A percentile compares a stretch with the other conserved stretches of the same genome.
These are phyloP conservation scores for Pristionchus exspectatus DNA, from an alignment of 2,888 invertebrate genomes.

Conservation along the genomic window DNA sequence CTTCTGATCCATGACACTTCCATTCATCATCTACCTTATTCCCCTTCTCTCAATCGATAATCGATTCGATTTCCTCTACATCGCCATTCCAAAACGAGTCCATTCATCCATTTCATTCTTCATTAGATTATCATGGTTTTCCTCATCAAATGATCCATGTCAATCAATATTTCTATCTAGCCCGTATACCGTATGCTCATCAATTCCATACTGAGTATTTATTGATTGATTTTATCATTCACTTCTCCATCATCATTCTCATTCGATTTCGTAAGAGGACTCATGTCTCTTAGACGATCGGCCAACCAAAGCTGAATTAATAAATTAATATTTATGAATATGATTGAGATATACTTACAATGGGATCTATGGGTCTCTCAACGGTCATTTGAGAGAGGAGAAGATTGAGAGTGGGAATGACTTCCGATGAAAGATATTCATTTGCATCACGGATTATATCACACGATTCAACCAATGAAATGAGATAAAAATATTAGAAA, in stretches of 20 bases:
- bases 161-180: conserved; percentile 39
- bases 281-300: conserved; percentile 41
- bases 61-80: not conserved
- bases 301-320: conserved; percentile 46
- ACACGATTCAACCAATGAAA: conserved; percentile 18
- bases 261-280: not conserved
- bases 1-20: conserved; percentile 26
- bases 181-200: conserved; percentile 44
- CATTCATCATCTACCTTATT: conserved; percentile 27
- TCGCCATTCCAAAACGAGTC: conserved; percentile 39
- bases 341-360: conserved; percentile 20
- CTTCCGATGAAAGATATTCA: not conserved
- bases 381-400: not conserved
- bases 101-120: conserved; percentile 11
- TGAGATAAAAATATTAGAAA: not conserved
- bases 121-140: not conserved
- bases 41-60: not conserved
- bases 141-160: not conserved
- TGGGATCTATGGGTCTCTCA: conserved; percentile 42
- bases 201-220: conserved; percentile 42
- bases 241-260: not conserved
- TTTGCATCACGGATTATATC: conserved; percentile 7
- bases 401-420: conserved; percentile 33
- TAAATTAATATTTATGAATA: not conserved
- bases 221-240: conserved; percentile 1